A percentile compares a stretch with the other conserved stretches of the same genome.
These are phyloP conservation scores for Ctenodactylus gundi DNA, from an alignment of 2,113 vertebrate species.

Conservation along the genomic window DNA sequence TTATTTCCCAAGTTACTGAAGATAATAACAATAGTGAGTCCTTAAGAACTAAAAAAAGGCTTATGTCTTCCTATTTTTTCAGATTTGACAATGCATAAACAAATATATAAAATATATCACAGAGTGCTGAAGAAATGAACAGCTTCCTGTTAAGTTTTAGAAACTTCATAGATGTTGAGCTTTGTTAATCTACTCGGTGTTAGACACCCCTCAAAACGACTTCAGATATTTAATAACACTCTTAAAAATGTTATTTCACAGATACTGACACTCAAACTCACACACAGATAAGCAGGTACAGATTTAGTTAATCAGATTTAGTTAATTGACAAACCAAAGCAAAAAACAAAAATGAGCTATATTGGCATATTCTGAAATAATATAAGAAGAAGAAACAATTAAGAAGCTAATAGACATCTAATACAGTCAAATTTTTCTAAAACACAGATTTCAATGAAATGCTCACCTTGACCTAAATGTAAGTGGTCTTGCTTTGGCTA, in stretches of 20 bases:
- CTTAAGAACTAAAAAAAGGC: not conserved
- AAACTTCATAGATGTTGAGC: not conserved
- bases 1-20: not conserved
- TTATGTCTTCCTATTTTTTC: not conserved
- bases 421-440: not conserved
- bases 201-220: not conserved
- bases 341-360: not conserved
- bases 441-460: constrained; percentile 5
- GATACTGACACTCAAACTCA: not conserved
- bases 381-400: not conserved
- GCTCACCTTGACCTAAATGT: not conserved
- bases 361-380: not conserved
- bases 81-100: not conserved
- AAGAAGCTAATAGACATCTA: not conserved
- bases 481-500: too few species aligned
- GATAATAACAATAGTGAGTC: not conserved
- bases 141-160: constrained; percentile 4
- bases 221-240: not conserved
- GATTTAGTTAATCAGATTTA: too few species aligned
- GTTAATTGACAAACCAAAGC: too few species aligned
- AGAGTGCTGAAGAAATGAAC: constrained; percentile 1
- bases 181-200: not conserved
- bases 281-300: not conserved
- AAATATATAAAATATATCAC: not conserved
- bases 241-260: not conserved